Percentiles rank a stretch among this genome's conserved stretches.
Evolutionary conservation across 2,797 vertebrate genomes (phyloP).

Genomic region (Neomorphus geoffroyi): DNA sequence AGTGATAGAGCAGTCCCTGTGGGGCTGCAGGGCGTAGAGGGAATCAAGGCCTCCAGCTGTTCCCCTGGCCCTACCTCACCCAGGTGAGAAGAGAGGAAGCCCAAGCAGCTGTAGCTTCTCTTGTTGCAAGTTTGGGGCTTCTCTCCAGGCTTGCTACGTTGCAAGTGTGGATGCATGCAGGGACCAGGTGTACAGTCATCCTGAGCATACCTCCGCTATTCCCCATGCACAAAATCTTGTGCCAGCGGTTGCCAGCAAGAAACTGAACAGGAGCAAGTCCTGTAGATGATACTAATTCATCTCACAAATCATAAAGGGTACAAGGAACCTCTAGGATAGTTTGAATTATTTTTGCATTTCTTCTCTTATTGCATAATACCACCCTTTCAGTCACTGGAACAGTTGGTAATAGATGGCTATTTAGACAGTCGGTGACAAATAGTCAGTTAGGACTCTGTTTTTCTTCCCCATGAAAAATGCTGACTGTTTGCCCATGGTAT

Average conservation of each 20-base stretch:
- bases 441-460: background rate
- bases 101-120: background rate
- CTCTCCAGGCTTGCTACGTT: background rate
- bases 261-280: background rate
- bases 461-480: background rate
- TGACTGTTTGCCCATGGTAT: background rate
- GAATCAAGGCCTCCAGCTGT: accelerated
- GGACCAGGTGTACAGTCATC: background rate
- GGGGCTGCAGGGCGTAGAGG: accelerated
- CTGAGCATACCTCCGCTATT: background rate
- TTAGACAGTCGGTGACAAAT: background rate
- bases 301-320: background rate
- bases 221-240: background rate
- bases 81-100: background rate
- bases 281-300: background rate
- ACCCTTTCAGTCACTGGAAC: background rate
- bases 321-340: background rate
- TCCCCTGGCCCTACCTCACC: background rate
- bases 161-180: accelerated
- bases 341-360: background rate
- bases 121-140: background rate
- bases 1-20: accelerated
- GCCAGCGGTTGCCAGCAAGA: background rate
- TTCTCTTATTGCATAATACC: background rate
- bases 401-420: background rate